Evolutionary conservation across 2,113 vertebrate genomes (phyloP).

Genomic region (Ellobius talpinus): DNA sequence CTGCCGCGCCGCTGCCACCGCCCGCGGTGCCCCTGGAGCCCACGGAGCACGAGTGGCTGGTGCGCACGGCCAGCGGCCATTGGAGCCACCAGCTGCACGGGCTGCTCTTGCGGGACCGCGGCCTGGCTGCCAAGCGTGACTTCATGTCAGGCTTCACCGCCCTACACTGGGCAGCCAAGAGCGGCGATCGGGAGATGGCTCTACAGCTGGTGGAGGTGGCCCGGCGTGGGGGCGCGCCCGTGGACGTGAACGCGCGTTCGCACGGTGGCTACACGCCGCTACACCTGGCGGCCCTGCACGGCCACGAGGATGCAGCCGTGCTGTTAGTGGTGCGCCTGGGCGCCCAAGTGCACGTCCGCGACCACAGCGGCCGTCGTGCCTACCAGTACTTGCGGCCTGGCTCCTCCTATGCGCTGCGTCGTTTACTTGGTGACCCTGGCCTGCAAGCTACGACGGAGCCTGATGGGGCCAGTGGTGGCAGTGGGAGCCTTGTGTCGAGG

Average conservation of each 20-base stretch:
- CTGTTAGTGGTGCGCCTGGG: conserved; percentile 89
- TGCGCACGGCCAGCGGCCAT: conserved; percentile 89
- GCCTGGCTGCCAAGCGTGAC: conserved; percentile 92
- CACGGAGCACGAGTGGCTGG: conserved; percentile 93
- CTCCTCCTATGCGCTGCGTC: conserved; percentile 81
- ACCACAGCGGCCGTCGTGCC: conserved; percentile 94
- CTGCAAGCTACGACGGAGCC: neutral
- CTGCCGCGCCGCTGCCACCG: conserved; percentile 75
- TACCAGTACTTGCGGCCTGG: conserved; percentile 92
- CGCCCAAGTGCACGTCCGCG: conserved; percentile 89
- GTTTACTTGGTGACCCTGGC: conserved; percentile 89
- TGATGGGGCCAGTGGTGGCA: accelerated
- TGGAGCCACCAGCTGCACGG: conserved; percentile 93
- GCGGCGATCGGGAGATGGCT: conserved; percentile 91
- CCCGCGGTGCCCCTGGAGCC: conserved; percentile 88
- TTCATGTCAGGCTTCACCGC: conserved; percentile 96
- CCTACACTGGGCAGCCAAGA: conserved; percentile 97
- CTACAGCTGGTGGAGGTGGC: conserved; percentile 88
- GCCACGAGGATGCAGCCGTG: conserved; percentile 87
- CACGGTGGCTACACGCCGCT: conserved; percentile 94
- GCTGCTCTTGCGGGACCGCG: conserved; percentile 90
- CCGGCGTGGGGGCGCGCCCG: conserved; percentile 72
- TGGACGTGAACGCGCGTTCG: conserved; percentile 91
- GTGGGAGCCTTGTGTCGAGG: conserved; percentile 62
- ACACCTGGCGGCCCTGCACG: conserved; percentile 94